A percentile compares a stretch with the other conserved stretches of the same genome.
phyloP scores from a whole-genome alignment of 1,140 invertebrate genomes.

The Chelonus insularis region DNA sequence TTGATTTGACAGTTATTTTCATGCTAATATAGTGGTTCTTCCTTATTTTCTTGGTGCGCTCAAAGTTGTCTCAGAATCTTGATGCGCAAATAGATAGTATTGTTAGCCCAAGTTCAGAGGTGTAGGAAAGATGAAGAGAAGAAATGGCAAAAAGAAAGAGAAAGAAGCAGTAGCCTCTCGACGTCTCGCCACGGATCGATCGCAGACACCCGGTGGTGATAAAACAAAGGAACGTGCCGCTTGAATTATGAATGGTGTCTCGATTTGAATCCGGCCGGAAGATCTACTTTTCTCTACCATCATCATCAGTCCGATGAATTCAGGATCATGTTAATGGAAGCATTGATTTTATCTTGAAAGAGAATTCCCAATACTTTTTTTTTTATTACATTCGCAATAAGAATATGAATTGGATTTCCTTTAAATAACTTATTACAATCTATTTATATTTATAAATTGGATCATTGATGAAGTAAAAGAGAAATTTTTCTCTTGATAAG shows the following conservation, averaged over 20 bases:
- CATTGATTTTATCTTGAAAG: too few relatives aligned
- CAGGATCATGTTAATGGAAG: slow-evolving; percentile 2
- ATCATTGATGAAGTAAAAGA: too few relatives aligned
- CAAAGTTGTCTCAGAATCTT: too few relatives aligned
- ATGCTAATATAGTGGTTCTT: too few relatives aligned
- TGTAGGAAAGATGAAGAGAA: background rate
- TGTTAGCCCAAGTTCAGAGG: too few relatives aligned
- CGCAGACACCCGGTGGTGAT: slow-evolving; percentile 19
- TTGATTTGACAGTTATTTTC: too few relatives aligned
- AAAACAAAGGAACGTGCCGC: slow-evolving; percentile 35
- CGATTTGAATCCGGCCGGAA: slow-evolving; percentile 33
- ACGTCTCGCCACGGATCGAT: slow-evolving; percentile 19
- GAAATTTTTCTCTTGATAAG: too few relatives aligned
- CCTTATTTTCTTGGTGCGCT: too few relatives aligned
- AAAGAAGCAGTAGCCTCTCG: slow-evolving; percentile 4
- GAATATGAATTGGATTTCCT: background rate
- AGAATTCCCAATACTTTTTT: too few relatives aligned
- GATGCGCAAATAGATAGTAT: too few relatives aligned
- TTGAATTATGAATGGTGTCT: slow-evolving; percentile 37
- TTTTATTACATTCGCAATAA: background rate
- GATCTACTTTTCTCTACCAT: slow-evolving; percentile 25
- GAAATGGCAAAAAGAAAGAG: slow-evolving; percentile 11
- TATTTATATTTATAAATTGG: too few relatives aligned
- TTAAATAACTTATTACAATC: too few relatives aligned
- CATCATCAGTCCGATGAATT: slow-evolving; percentile 14